Conservation (phyloP, 2,113 vertebrate genomes). For the Pteropus alecto region DNA sequence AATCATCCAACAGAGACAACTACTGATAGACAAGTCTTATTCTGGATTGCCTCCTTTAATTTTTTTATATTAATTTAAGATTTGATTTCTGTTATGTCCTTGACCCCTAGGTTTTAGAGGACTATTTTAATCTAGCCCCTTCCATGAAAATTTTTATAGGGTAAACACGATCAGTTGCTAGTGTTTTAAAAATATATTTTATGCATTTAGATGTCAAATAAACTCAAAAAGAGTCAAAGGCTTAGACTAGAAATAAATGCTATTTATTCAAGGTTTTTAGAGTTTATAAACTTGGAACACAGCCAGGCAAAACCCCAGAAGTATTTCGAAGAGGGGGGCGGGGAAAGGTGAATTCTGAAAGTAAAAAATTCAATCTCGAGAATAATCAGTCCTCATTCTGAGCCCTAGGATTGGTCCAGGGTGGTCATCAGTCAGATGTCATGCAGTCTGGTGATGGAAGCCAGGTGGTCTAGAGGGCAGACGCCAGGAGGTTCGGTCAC, state of each 20-base stretch:
- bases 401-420: neutral
- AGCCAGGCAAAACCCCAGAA: neutral
- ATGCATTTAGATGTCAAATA: neutral
- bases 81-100: neutral
- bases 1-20: neutral
- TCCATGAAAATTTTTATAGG: neutral
- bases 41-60: neutral
- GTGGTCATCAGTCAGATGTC: neutral
- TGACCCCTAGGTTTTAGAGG: neutral
- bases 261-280: neutral
- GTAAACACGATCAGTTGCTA: neutral
- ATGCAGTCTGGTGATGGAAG: neutral
- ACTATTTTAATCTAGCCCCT: neutral
- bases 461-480: neutral
- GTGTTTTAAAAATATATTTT: neutral
- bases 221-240: neutral
- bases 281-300: neutral
- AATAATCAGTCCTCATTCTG: neutral
- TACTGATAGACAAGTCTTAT: too few relatives aligned
- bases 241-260: too few relatives aligned
- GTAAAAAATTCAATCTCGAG: neutral
- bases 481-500: too few relatives aligned
- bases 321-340: neutral
- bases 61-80: neutral
- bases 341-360: neutral